Percentiles rank a stretch among this genome's conserved stretches.
phyloP scores from a whole-genome alignment of 2,113 vertebrate genomes.

The Oostethus manadensis region DNA sequence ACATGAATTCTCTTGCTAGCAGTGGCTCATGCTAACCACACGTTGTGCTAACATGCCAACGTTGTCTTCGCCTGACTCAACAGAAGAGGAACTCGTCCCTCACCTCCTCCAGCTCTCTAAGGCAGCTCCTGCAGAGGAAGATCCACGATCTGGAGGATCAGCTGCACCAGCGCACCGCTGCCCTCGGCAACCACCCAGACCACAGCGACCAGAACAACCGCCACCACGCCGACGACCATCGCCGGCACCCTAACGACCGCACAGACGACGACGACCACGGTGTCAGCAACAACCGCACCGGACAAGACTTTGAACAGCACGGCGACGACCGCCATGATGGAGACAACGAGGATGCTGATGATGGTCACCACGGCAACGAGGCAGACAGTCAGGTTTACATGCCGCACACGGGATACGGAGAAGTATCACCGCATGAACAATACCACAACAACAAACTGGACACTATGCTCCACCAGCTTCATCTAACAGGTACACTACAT shows the following conservation, averaged over 20 bases:
- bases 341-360: slow-evolving; percentile 19
- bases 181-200: slow-evolving; percentile 11
- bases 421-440: slow-evolving; percentile 25
- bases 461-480: slow-evolving; percentile 67
- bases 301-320: neutral
- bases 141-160: slow-evolving; percentile 75
- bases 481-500: slow-evolving; percentile 51
- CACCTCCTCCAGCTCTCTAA: slow-evolving; percentile 72
- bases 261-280: slow-evolving; percentile 8
- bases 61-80: slow-evolving; percentile 14
- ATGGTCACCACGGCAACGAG: slow-evolving; percentile 46
- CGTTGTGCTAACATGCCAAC: no score
- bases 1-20: no score
- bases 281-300: neutral
- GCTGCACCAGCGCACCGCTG: slow-evolving; percentile 52
- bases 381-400: slow-evolving; percentile 44
- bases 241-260: neutral
- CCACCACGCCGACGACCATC: slow-evolving; percentile 5
- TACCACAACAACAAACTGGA: slow-evolving; percentile 65
- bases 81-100: slow-evolving; percentile 74
- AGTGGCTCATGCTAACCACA: neutral
- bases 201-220: neutral
- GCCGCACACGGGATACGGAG: slow-evolving; percentile 46
- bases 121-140: slow-evolving; percentile 77
- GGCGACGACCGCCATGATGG: neutral